A percentile compares a stretch with the other conserved stretches of the same genome.
Conservation (phyloP, 2,113 vertebrate species). For the Microtus ochrogaster region DNA sequence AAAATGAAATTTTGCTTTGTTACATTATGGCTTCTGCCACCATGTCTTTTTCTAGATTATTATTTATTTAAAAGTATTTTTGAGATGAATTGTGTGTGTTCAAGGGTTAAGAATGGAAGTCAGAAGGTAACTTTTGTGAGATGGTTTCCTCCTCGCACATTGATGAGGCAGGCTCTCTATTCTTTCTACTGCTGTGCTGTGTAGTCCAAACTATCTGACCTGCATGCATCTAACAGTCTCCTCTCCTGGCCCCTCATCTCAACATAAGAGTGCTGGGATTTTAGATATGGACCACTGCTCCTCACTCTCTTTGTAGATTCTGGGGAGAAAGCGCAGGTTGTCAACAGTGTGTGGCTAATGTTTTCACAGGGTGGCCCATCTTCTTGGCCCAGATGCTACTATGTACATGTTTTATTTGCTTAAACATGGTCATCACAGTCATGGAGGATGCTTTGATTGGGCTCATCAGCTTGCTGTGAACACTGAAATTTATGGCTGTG, state of each 20-base stretch:
- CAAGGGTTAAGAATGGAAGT: not conserved
- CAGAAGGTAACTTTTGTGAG: too few relatives aligned
- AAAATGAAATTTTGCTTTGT: constrained; percentile 83
- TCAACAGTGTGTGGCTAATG: not conserved
- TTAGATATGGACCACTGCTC: not conserved
- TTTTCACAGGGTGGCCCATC: not conserved
- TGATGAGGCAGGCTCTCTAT: not conserved
- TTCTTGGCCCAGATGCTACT: not conserved
- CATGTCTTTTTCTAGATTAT: not conserved
- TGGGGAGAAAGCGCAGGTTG: not conserved
- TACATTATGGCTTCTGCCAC: not conserved
- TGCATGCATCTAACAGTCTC: not conserved
- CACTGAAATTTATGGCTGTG: not conserved
- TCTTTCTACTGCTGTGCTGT: not conserved
- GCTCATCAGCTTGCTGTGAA: not conserved
- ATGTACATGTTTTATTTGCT: not conserved
- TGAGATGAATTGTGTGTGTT: not conserved
- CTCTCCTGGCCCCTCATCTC: not conserved
- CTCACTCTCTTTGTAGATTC: not conserved
- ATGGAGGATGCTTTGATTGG: not conserved
- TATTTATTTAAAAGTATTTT: not conserved
- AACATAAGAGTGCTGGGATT: not conserved
- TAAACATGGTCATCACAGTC: not conserved
- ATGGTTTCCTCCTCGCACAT: not conserved
- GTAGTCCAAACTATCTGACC: not conserved